Base-by-base conservation (phyloP, 2,797 vertebrate species). In the Channa striata region DNA sequence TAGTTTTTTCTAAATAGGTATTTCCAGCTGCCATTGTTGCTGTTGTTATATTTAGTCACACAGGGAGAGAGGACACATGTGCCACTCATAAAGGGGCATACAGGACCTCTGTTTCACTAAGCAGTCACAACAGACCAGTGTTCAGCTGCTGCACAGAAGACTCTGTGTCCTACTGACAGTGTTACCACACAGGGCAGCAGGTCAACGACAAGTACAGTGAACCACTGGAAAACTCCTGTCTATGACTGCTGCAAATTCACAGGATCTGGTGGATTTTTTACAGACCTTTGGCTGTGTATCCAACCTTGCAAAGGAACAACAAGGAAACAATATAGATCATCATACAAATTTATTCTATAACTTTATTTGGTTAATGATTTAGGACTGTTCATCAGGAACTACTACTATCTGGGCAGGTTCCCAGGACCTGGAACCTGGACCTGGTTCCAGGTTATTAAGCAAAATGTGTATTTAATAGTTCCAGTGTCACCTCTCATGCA, bases 91-190 rank as follows among this genome's bases (percentile, higher is more conserved):
- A 58, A 79, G 82, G 84, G 82, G 74, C 92, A 94, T 84, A 93
- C 89, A 90, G 90, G 85, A 80, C 76, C 82, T 84, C 86, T 84
- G 88, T 86, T 77, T 63, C 20, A 68, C 61, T 1, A 42, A 71
- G 59, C 52, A 12, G 87, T 85, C 85, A 93, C 92, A 94, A 91
- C 91, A 87, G 91, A 52, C 88, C 89, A 92, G 76, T 94, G 93
- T 94, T 78, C 84, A 79, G 76, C 81, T 49, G 71, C 80, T 64
- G 72, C 84, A 90, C 89, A 93, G 90, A 89, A 86, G 73, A 21
- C 79, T 78, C 90, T 87, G 89, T 94, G 92, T 93, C 87, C 86
- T 84, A 53, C 81, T 74, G 81, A 85, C 86, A 86, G 80, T 39
- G 60, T 84, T 78, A 83, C 57, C 78, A 64, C 14, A 43, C 64